Conservation (phyloP, 2,888 invertebrate genomes). For the Epistrophella euchroma region DNA sequence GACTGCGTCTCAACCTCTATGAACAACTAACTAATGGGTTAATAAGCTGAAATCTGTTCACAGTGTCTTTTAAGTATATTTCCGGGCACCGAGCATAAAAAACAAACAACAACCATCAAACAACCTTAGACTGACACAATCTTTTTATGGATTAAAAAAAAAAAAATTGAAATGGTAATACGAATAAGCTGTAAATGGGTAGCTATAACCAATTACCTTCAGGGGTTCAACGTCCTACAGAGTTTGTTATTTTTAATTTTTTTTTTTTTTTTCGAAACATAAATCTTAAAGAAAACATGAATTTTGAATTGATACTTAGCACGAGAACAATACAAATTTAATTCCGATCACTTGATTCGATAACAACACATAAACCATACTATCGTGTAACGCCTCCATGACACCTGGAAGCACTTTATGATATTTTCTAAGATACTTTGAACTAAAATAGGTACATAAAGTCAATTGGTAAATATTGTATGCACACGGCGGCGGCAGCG, state of each 20-base stretch:
- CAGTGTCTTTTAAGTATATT: constrained; percentile 52
- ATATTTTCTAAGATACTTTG: constrained; percentile 9
- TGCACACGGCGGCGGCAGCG: too few relatives aligned
- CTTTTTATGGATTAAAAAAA: constrained; percentile 56
- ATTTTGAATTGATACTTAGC: constrained; percentile 35
- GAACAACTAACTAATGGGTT: constrained; percentile 60
- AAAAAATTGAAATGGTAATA: constrained; percentile 55
- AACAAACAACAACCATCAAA: constrained; percentile 28
- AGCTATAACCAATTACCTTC: constrained; percentile 43
- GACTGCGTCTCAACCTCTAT: neutral
- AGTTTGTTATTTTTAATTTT: neutral
- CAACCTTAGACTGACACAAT: constrained; percentile 60
- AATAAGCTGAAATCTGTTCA: constrained; percentile 59
- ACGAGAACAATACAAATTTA: constrained; percentile 45
- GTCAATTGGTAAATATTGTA: neutral
- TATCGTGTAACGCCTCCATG: constrained; percentile 20
- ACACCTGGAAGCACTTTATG: constrained; percentile 46
- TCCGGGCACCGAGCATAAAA: constrained; percentile 59
- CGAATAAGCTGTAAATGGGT: constrained; percentile 51
- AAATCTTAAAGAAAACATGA: constrained; percentile 21
- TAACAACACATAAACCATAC: constrained; percentile 31
- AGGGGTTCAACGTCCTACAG: constrained; percentile 68
- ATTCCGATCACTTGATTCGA: constrained; percentile 53
- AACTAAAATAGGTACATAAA: constrained; percentile 21
- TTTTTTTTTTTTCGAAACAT: constrained; percentile 9